Percentiles rank a stretch among this genome's conserved stretches.
These are phyloP conservation scores for Tipula vernalis DNA, from an alignment of 2,888 invertebrate genomes.

Conservation along the genomic window DNA sequence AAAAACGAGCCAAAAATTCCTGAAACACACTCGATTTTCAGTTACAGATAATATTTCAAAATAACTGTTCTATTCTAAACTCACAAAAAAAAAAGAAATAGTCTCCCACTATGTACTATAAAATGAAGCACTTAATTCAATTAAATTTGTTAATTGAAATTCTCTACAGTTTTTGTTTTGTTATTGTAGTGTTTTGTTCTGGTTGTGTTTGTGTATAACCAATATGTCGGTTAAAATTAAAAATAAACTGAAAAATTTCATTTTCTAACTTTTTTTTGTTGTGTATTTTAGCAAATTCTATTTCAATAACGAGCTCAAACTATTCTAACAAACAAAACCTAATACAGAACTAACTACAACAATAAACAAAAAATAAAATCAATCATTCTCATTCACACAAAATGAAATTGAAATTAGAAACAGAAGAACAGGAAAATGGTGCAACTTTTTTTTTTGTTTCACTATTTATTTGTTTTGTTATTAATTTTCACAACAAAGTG, in stretches of 20 bases:
- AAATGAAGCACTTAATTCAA: neutral
- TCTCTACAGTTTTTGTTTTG: neutral
- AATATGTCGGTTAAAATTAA: neutral
- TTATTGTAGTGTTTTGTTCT: neutral
- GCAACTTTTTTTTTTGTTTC: neutral
- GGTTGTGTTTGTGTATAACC: neutral
- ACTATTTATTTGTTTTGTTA: neutral
- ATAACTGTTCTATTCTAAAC: neutral
- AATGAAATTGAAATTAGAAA: neutral
- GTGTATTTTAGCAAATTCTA: neutral
- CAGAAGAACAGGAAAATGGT: neutral
- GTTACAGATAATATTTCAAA: neutral
- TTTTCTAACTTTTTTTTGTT: neutral
- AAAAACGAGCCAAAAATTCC: neutral
- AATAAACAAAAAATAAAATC: neutral
- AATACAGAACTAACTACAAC: neutral
- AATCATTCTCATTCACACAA: neutral
- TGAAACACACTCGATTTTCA: neutral
- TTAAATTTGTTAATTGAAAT: neutral
- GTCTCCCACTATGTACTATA: neutral
- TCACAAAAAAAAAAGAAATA: neutral
- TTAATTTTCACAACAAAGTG: no score
- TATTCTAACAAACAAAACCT: neutral
- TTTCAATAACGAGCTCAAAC: neutral
- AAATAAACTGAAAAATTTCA: neutral